Conservation (phyloP, 2,797 vertebrate species). For the Catamblyrhynchus diadema region DNA sequence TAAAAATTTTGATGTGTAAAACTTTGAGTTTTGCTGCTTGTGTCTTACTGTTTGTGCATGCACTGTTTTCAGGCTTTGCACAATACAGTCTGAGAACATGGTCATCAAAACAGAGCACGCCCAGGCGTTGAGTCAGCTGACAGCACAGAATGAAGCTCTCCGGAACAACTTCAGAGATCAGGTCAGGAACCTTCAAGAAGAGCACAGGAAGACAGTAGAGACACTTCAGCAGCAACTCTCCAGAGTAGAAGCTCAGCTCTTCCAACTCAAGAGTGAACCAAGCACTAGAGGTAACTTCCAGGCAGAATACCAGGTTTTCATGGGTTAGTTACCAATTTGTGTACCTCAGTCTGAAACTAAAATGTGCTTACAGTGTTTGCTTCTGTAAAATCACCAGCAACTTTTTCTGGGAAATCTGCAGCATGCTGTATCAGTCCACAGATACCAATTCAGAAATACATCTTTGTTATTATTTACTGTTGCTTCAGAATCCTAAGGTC, state of each 20-base stretch:
- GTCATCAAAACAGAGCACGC: slow-evolving; percentile 84
- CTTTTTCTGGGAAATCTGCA: not conserved
- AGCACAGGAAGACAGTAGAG: slow-evolving; percentile 89
- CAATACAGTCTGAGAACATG: slow-evolving; percentile 87
- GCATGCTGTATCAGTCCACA: not conserved
- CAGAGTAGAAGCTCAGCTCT: slow-evolving; percentile 88
- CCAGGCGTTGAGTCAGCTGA: slow-evolving; percentile 82
- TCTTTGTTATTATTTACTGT: not conserved
- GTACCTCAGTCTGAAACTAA: not conserved
- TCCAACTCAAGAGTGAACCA: slow-evolving; percentile 85
- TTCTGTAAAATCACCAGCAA: not conserved
- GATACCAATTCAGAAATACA: not conserved
- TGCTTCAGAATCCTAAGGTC: not conserved
- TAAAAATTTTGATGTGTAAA: not conserved
- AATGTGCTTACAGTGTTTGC: not conserved
- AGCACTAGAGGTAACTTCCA: slow-evolving; percentile 77
- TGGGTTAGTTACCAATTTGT: not conserved
- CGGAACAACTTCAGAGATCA: slow-evolving; percentile 87
- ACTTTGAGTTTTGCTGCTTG: not conserved
- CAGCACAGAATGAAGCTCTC: slow-evolving; percentile 84
- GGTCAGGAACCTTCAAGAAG: slow-evolving; percentile 87
- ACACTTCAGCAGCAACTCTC: slow-evolving; percentile 89
- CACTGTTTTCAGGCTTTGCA: slow-evolving; percentile 78
- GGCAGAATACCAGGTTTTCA: not conserved
- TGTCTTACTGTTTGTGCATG: not conserved